Evolutionary conservation across 2,888 invertebrate genomes (phyloP).

Genomic region (Oxyteleia sp.): DNA sequence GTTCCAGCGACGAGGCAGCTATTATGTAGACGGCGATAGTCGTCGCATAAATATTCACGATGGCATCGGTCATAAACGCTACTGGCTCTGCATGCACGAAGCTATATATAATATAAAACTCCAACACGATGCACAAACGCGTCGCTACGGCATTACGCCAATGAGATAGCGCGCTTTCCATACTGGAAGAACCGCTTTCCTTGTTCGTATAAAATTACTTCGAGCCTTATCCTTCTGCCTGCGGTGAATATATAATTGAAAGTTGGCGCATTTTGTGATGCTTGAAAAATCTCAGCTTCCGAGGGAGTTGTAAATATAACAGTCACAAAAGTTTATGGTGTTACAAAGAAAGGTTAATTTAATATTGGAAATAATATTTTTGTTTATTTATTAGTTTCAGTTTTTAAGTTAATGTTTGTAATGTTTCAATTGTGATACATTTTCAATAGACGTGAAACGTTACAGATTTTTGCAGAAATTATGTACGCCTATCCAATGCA

Average conservation of each 20-base stretch:
- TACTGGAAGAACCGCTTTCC: slow-evolving; percentile 47
- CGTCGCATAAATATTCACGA: slow-evolving; percentile 87
- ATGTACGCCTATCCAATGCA: too few relatives aligned
- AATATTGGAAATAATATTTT: not conserved
- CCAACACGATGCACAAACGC: slow-evolving; percentile 54
- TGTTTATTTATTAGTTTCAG: too few relatives aligned
- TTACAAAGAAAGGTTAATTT: not conserved
- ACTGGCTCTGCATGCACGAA: slow-evolving; percentile 80
- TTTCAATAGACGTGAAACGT: too few relatives aligned
- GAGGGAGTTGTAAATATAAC: slow-evolving; percentile 2
- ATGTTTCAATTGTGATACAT: too few relatives aligned
- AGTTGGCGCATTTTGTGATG: slow-evolving; percentile 2
- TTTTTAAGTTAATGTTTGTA: too few relatives aligned
- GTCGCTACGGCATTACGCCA: slow-evolving; percentile 56
- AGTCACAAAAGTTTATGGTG: not conserved
- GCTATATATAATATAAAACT: slow-evolving; percentile 62
- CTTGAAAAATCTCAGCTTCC: slow-evolving; percentile 5
- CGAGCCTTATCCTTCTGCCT: slow-evolving; percentile 6
- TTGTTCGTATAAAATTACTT: slow-evolving; percentile 32
- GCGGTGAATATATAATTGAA: slow-evolving; percentile 26
- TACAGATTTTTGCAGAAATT: too few relatives aligned
- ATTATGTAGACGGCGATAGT: slow-evolving; percentile 86
- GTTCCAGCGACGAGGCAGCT: slow-evolving; percentile 79
- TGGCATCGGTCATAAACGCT: slow-evolving; percentile 85
- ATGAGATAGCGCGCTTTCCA: slow-evolving; percentile 48